phyloP scores from a whole-genome alignment of 1,140 invertebrate genomes.

The Nautilus pompilius region DNA sequence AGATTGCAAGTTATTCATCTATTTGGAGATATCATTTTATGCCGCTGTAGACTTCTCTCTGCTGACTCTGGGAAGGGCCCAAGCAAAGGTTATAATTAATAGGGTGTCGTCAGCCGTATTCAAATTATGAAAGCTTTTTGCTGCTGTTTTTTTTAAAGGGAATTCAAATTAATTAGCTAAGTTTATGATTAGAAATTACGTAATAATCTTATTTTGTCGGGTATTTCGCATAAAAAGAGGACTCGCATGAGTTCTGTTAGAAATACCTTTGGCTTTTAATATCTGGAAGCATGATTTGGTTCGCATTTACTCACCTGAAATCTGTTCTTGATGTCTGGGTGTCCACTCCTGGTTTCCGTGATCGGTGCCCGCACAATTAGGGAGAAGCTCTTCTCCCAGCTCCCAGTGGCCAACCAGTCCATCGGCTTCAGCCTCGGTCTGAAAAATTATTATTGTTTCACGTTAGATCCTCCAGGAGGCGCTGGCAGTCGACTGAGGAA shows the following conservation, averaged over 20 bases:
- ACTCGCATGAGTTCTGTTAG: background rate
- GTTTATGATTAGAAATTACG: background rate
- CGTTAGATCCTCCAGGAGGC: no score
- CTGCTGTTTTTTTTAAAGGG: background rate
- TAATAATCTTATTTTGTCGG: background rate
- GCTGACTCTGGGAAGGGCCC: background rate
- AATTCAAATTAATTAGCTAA: background rate
- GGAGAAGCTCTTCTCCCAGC: conserved; percentile 22
- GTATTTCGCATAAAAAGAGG: background rate
- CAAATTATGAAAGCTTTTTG: background rate
- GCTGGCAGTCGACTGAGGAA: no score
- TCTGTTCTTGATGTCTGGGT: conserved; percentile 15
- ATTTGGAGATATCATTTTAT: background rate
- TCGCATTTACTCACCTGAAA: conserved; percentile 18
- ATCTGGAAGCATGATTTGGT: background rate
- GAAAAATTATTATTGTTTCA: no score
- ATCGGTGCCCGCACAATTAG: conserved; percentile 29
- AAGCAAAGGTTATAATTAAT: background rate
- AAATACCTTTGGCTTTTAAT: background rate
- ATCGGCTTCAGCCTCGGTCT: conserved; percentile 24
- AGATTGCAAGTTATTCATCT: background rate
- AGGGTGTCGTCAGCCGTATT: background rate
- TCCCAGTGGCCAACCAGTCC: conserved; percentile 38
- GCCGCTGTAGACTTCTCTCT: background rate
- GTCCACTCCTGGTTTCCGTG: conserved; percentile 36